phyloP scores from a whole-genome alignment of 2,113 vertebrate species.

The Oreochromis tanganicae region DNA sequence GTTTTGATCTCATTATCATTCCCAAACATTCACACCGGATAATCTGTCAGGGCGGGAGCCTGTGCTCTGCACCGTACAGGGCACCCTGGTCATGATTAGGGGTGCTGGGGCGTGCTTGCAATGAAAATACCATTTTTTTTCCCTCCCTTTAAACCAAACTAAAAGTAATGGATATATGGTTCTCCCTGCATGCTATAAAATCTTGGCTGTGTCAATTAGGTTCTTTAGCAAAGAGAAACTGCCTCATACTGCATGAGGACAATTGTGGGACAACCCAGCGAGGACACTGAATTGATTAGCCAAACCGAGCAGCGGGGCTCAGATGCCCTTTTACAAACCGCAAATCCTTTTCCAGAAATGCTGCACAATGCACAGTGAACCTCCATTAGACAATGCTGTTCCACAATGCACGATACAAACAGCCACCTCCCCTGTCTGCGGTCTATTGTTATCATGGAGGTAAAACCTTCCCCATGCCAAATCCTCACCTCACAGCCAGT shows the following conservation, averaged over 20 bases:
- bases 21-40: slow-evolving; percentile 70
- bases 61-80: slow-evolving; percentile 47
- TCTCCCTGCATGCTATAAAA: slow-evolving; percentile 8
- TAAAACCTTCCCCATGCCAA: slow-evolving; percentile 50
- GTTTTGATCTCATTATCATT: slow-evolving; percentile 77
- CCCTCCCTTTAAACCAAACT: not conserved
- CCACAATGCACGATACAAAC: slow-evolving; percentile 38
- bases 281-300: slow-evolving; percentile 41
- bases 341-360: slow-evolving; percentile 45
- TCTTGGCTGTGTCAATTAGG: slow-evolving; percentile 23
- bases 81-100: slow-evolving; percentile 55
- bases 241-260: slow-evolving; percentile 12
- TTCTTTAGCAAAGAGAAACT: slow-evolving; percentile 6
- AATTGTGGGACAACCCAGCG: slow-evolving; percentile 15
- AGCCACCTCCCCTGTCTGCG: slow-evolving; percentile 23
- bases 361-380: slow-evolving; percentile 42
- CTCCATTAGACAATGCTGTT: slow-evolving; percentile 46
- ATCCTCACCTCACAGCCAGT: slow-evolving; percentile 53
- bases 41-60: slow-evolving; percentile 62
- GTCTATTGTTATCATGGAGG: slow-evolving; percentile 54
- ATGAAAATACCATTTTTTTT: slow-evolving; percentile 41
- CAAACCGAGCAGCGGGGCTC: slow-evolving; percentile 20
- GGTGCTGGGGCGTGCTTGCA: slow-evolving; percentile 39
- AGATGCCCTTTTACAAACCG: slow-evolving; percentile 44
- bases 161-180: slow-evolving; percentile 15